Percentiles rank a stretch among this genome's conserved stretches.
These are phyloP conservation scores for Caenorhabditis remanei DNA, from an alignment of 1,140 invertebrate species.

Conservation along the genomic window DNA sequence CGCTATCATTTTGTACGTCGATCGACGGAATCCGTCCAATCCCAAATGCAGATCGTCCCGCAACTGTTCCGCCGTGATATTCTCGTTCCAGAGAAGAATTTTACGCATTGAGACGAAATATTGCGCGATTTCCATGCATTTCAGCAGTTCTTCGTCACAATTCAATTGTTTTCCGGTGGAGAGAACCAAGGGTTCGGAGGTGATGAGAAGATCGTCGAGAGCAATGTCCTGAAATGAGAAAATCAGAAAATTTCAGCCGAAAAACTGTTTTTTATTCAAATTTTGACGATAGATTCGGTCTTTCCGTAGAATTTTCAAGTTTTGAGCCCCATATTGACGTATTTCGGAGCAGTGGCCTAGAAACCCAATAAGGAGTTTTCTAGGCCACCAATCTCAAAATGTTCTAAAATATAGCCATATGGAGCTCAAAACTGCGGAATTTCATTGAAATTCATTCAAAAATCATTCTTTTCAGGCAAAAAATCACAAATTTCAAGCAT, in stretches of 20 bases:
- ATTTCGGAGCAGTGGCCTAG: too few species aligned
- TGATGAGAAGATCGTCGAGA: conserved; percentile 3
- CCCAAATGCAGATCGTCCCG: neutral
- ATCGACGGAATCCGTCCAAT: neutral
- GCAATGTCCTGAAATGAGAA: conserved; percentile 15
- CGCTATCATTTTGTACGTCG: conserved; percentile 34
- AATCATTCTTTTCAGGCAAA: neutral
- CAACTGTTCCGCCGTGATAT: neutral
- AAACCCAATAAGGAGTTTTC: too few species aligned
- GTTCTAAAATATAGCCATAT: neutral
- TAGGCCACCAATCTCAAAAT: neutral
- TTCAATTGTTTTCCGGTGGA: neutral
- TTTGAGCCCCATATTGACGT: neutral
- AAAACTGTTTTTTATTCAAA: neutral
- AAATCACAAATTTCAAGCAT: too few species aligned
- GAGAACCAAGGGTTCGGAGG: neutral
- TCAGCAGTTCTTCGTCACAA: conserved; percentile 31
- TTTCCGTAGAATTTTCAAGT: neutral
- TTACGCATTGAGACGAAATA: conserved; percentile 38
- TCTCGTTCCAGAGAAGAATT: conserved; percentile 28
- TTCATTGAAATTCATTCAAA: neutral
- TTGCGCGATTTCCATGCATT: conserved; percentile 19
- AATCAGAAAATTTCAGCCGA: neutral
- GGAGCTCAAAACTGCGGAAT: neutral
- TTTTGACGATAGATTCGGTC: too few species aligned